Evolutionary conservation across 2,888 invertebrate species (phyloP).

Genomic region (Nebria salina): DNA sequence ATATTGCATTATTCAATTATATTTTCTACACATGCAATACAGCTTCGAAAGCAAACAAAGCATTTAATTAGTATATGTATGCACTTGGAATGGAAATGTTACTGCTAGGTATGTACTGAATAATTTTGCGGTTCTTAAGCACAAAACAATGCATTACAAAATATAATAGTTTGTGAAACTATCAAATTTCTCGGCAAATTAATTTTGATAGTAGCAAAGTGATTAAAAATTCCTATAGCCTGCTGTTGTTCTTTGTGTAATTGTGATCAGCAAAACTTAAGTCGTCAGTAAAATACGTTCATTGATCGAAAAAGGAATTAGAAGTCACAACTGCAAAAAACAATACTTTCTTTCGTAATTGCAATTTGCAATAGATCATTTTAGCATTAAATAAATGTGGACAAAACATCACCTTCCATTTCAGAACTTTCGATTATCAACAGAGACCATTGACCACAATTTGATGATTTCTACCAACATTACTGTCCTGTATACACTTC

Average conservation of each 20-base stretch:
- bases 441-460: slow-evolving; percentile 8
- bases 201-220: neutral
- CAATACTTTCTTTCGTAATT: neutral
- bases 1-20: neutral
- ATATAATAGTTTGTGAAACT: neutral
- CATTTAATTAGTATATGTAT: neutral
- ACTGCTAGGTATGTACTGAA: neutral
- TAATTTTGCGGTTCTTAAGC: neutral
- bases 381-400: neutral
- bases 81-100: neutral
- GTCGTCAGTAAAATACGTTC: too few relatives aligned
- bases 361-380: neutral
- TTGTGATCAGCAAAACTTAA: neutral
- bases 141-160: neutral
- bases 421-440: slow-evolving; percentile 11
- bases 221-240: neutral
- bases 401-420: slow-evolving; percentile 2
- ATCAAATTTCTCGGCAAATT: neutral
- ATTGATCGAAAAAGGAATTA: neutral
- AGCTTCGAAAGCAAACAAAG: neutral
- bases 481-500: neutral
- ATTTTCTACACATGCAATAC: neutral
- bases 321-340: neutral
- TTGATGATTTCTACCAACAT: neutral
- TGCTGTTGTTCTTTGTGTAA: neutral